These are phyloP conservation scores for Porites lobata DNA, from an alignment of 92 coral and sea anemone genomes.

Conservation along the genomic window DNA sequence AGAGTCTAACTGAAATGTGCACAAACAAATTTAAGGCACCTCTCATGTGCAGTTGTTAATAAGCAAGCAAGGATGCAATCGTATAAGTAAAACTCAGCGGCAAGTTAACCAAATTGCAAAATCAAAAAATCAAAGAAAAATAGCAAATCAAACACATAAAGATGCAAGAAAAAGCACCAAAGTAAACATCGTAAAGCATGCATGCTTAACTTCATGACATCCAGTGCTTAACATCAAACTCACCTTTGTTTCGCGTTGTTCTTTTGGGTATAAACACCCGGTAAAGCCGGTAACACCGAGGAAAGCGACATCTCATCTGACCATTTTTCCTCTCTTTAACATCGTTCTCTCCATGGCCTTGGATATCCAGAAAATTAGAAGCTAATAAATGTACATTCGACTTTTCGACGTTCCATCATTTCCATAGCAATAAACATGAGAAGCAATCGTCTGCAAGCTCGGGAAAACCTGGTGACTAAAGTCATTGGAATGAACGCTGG, in stretches of 20 bases:
- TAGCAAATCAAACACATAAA: background rate
- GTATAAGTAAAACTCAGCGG: background rate
- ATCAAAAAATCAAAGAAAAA: background rate
- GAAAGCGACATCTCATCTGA: constrained; percentile 39
- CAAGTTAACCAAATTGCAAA: background rate
- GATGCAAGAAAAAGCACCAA: background rate
- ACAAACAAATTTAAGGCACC: too few species aligned
- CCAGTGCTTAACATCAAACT: background rate
- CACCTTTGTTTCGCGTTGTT: constrained; percentile 22
- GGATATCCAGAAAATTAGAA: background rate
- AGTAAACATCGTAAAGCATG: background rate
- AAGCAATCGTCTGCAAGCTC: background rate
- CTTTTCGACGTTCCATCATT: constrained; percentile 8
- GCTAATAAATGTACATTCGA: background rate
- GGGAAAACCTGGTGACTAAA: constrained; percentile 32
- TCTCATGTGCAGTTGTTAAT: too few species aligned
- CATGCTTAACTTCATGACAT: background rate
- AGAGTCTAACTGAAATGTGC: too few species aligned
- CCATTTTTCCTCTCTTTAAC: background rate
- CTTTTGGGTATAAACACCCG: constrained; percentile 28
- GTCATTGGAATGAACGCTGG: constrained; percentile 16
- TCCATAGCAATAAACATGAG: constrained; percentile 44
- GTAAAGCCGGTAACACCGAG: constrained; percentile 32
- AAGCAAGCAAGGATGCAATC: too few species aligned
- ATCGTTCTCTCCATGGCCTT: background rate